Percentiles rank a stretch among this genome's conserved stretches.
These are phyloP conservation scores for Synanthedon formicaeformis DNA, from an alignment of 2,888 invertebrate species.

Conservation along the genomic window DNA sequence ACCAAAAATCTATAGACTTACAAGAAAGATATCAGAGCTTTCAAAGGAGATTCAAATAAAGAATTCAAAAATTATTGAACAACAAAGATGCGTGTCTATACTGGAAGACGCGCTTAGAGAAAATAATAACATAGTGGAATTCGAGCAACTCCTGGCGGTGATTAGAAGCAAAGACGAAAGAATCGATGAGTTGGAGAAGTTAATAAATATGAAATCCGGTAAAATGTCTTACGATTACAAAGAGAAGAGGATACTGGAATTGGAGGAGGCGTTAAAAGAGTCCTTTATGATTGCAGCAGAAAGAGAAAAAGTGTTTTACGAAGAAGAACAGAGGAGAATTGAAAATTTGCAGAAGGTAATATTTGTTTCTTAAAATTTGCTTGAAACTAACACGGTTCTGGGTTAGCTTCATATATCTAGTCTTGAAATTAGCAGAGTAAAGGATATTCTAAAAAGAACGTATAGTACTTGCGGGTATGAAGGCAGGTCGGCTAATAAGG, in stretches of 20 bases:
- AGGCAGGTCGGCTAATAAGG: too few species aligned
- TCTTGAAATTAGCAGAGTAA: too few species aligned
- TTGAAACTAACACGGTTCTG: background rate
- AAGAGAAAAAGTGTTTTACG: conserved; percentile 73
- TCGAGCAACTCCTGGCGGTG: conserved; percentile 69
- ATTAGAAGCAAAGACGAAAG: conserved; percentile 74
- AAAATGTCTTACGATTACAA: conserved; percentile 40
- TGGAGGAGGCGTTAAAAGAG: conserved; percentile 86
- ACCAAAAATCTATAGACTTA: conserved; percentile 39
- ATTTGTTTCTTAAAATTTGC: too few species aligned
- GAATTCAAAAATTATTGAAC: conserved; percentile 66
- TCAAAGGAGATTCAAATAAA: conserved; percentile 60
- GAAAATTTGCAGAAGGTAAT: conserved; percentile 76
- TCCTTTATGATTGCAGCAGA: conserved; percentile 80
- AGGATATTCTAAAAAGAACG: too few species aligned
- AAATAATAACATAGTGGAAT: conserved; percentile 68
- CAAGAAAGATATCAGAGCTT: conserved; percentile 50
- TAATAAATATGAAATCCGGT: conserved; percentile 65
- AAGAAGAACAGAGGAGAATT: conserved; percentile 74
- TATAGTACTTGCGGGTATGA: too few species aligned
- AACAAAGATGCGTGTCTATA: conserved; percentile 65
- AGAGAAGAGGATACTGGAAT: conserved; percentile 75
- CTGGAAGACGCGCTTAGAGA: conserved; percentile 67
- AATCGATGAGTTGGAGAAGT: conserved; percentile 82
- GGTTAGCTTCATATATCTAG: too few species aligned